Evolutionary conservation across 2,888 invertebrate species (phyloP).

Genomic region (Lasioglossum leucozonium): DNA sequence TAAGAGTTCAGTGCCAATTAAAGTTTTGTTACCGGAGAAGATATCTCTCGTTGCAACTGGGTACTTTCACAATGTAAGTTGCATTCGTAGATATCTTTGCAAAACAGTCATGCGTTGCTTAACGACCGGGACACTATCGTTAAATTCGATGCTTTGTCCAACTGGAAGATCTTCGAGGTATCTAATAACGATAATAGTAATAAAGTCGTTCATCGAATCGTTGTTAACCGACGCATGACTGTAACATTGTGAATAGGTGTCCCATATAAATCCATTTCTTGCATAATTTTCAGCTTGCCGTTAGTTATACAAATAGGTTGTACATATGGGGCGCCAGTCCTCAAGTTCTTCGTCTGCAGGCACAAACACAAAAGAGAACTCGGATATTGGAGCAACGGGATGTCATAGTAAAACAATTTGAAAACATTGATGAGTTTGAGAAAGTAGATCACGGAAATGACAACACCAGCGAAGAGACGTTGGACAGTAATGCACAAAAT

Average conservation of each 20-base stretch:
- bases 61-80: constrained; percentile 91
- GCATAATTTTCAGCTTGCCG: constrained; percentile 87
- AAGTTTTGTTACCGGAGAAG: constrained; percentile 86
- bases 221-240: too few relatives aligned
- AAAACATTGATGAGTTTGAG: constrained; percentile 61
- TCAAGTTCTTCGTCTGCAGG: constrained; percentile 89
- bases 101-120: background rate
- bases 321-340: constrained; percentile 93
- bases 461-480: constrained; percentile 22
- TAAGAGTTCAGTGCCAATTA: constrained; percentile 88
- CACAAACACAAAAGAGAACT: constrained; percentile 87
- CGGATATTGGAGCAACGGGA: constrained; percentile 86
- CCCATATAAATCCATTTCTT: background rate
- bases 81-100: background rate
- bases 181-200: too few relatives aligned
- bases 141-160: too few relatives aligned
- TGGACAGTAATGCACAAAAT: constrained; percentile 36
- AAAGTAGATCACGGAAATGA: constrained; percentile 41
- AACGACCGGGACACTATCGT: background rate
- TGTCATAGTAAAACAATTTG: constrained; percentile 82
- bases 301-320: constrained; percentile 88
- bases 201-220: too few relatives aligned
- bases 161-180: too few relatives aligned
- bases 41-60: constrained; percentile 87
- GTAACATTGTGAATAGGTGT: too few relatives aligned